Percentiles rank a stretch among this genome's conserved stretches.
These are phyloP conservation scores for Mionectes macconnelli DNA, from an alignment of 2,113 vertebrate genomes.

Conservation along the genomic window DNA sequence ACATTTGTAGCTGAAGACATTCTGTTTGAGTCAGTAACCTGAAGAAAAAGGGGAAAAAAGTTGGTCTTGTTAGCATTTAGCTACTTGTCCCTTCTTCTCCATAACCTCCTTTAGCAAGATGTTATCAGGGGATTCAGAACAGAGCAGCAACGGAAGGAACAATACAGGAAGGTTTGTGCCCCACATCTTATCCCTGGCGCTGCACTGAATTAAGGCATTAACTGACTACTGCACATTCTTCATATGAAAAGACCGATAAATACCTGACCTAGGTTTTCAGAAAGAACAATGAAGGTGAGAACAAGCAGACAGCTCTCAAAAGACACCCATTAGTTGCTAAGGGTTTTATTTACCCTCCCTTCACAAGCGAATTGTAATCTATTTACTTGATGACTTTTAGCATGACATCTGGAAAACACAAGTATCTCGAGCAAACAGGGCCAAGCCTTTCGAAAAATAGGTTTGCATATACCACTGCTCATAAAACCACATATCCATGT, in stretches of 20 bases:
- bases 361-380: background rate
- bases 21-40: background rate
- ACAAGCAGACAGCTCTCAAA: rapidly evolving
- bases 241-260: background rate
- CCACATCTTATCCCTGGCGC: background rate
- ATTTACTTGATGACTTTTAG: background rate
- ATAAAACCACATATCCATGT: background rate
- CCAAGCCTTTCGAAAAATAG: background rate
- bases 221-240: background rate
- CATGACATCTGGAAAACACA: background rate
- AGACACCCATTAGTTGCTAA: background rate
- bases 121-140: background rate
- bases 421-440: background rate
- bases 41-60: background rate
- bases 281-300: background rate
- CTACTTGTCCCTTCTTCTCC: background rate
- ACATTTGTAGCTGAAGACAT: background rate
- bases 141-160: background rate
- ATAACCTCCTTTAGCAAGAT: background rate
- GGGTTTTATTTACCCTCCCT: background rate
- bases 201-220: background rate
- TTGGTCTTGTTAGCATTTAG: background rate
- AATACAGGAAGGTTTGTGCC: background rate
- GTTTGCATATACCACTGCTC: background rate
- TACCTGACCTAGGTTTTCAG: background rate